Percentiles rank a stretch among this genome's conserved stretches.
phyloP scores from a whole-genome alignment of 2,113 vertebrate genomes.

The Setophaga kirtlandii region DNA sequence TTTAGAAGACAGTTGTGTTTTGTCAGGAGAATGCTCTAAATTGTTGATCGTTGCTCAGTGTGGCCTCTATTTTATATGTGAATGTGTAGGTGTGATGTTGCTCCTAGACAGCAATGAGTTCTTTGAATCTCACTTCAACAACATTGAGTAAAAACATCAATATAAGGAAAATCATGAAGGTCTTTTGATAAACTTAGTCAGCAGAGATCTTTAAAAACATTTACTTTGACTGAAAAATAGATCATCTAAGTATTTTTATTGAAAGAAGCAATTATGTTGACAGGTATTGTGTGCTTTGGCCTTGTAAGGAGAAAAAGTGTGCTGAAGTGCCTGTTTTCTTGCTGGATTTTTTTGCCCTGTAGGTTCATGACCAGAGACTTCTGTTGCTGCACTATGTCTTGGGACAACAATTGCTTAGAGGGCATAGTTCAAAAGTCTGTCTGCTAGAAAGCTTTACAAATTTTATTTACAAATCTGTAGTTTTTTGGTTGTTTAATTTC shows the following conservation, averaged over 20 bases:
- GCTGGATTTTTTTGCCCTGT: no score
- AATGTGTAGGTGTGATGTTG: accelerated
- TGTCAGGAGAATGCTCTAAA: background rate
- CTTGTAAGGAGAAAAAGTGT: background rate
- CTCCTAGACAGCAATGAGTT: background rate
- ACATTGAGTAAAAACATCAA: background rate
- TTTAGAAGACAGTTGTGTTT: background rate
- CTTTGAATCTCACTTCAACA: background rate
- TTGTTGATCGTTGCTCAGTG: background rate
- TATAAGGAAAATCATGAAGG: background rate
- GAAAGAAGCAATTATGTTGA: background rate
- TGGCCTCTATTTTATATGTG: background rate
- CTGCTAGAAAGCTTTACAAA: background rate
- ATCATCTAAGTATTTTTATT: background rate
- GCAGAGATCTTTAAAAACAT: background rate
- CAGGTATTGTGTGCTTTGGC: background rate
- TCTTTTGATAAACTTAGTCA: background rate
- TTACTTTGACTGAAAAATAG: background rate
- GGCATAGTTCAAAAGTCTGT: background rate
- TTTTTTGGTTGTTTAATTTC: background rate
- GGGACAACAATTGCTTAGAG: background rate
- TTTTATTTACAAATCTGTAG: background rate
- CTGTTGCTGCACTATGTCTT: background rate
- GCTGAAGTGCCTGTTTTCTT: background rate
- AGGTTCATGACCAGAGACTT: background rate